Percentiles rank a stretch among this genome's conserved stretches.
Conservation (phyloP, 2,888 invertebrate species). For the Cotesia congregata region DNA sequence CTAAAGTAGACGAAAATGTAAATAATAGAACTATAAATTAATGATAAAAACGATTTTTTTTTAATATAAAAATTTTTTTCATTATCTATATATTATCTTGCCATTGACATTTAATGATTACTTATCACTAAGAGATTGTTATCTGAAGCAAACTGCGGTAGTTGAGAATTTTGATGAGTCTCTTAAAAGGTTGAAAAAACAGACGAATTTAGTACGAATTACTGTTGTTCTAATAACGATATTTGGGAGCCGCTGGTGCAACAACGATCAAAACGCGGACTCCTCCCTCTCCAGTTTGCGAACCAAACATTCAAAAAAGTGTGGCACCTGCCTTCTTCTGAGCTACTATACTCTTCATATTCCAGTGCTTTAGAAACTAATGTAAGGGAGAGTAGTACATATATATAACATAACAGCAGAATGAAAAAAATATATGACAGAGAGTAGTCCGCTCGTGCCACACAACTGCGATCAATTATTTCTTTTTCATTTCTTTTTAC, state of each 20-base stretch:
- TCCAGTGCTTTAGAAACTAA: conserved; percentile 15
- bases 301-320: conserved; percentile 58
- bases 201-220: conserved; percentile 11
- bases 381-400: conserved; percentile 14
- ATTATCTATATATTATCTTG: neutral
- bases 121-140: conserved; percentile 18
- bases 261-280: conserved; percentile 41
- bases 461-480: conserved; percentile 46
- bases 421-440: conserved; percentile 30
- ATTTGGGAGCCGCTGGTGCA: conserved; percentile 51
- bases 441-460: conserved; percentile 48
- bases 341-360: conserved; percentile 23
- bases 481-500: conserved; percentile 32
- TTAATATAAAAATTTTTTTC: neutral
- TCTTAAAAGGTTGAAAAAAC: conserved; percentile 21
- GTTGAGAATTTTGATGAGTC: conserved; percentile 21
- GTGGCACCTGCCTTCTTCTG: conserved; percentile 64
- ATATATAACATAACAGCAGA: neutral
- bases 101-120: conserved; percentile 9
- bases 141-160: conserved; percentile 25
- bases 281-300: conserved; percentile 49
- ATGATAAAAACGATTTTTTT: neutral
- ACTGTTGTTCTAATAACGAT: conserved; percentile 31
- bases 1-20: too few relatives aligned
- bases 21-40: neutral